These are phyloP conservation scores for Drosophila equinoxialis DNA, from an alignment of 1,140 invertebrate species.

Conservation along the genomic window DNA sequence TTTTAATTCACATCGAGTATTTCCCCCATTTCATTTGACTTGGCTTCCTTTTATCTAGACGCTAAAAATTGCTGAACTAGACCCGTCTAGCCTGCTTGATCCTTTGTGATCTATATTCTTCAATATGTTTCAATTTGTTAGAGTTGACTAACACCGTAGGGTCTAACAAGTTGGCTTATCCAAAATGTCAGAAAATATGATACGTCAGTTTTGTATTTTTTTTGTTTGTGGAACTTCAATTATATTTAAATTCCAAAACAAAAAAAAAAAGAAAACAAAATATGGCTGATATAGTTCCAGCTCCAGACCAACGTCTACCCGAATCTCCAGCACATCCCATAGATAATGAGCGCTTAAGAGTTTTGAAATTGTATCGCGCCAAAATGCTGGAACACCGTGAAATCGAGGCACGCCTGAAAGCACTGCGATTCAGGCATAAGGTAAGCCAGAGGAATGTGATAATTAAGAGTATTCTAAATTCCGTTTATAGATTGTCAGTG, in stretches of 20 bases:
- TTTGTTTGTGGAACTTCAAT: too few species aligned
- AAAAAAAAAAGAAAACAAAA: background rate
- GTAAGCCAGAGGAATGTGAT: background rate
- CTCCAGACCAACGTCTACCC: background rate
- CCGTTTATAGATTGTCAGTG: conserved; percentile 90
- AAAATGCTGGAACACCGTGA: conserved; percentile 98
- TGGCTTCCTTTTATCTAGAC: too few species aligned
- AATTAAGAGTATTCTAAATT: too few species aligned
- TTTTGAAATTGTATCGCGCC: conserved; percentile 94
- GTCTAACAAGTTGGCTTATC: background rate
- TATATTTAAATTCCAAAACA: conserved; percentile 1
- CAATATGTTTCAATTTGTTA: too few species aligned
- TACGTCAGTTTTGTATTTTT: background rate
- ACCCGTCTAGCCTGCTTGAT: too few species aligned
- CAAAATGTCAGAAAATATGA: background rate
- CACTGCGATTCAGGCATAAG: conserved; percentile 94
- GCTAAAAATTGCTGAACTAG: too few species aligned
- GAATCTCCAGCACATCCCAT: background rate
- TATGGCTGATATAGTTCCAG: background rate
- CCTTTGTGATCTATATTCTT: too few species aligned
- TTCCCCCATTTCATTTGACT: too few species aligned
- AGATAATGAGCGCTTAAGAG: conserved; percentile 88
- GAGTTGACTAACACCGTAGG: too few species aligned
- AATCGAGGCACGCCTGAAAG: conserved; percentile 95
- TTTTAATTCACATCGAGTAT: too few species aligned